Evolutionary conservation across 2,797 vertebrate genomes (phyloP).

Genomic region (Hapalemur alaotrensis): DNA sequence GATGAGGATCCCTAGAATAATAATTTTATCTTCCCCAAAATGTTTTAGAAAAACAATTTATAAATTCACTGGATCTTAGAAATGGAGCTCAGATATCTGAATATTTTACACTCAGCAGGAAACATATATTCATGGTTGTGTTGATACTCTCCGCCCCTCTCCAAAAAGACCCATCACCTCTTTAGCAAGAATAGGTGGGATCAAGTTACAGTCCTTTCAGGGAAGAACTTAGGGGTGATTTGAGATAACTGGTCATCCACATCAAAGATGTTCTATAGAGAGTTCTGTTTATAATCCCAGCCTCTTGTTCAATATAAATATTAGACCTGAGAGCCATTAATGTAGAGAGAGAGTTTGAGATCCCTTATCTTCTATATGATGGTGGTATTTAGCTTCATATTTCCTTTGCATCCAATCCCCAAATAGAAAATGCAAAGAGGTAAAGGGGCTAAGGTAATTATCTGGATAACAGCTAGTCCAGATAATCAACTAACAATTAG

Average conservation of each 20-base stretch:
- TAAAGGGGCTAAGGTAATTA: neutral
- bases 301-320: conserved; percentile 4
- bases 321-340: neutral
- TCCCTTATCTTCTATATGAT: neutral
- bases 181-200: neutral
- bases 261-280: neutral
- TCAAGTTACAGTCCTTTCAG: neutral
- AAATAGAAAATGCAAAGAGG: conserved; percentile 30
- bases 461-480: neutral
- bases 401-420: neutral
- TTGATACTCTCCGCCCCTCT: neutral
- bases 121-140: neutral
- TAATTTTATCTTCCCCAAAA: neutral
- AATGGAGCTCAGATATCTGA: neutral
- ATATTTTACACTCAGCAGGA: neutral
- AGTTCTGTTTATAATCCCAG: conserved; percentile 29
- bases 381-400: conserved; percentile 7
- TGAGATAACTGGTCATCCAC: neutral
- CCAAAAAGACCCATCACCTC: neutral
- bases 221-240: neutral
- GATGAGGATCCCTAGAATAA: neutral
- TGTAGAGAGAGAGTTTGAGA: neutral
- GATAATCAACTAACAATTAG: neutral
- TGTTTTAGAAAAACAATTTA: conserved; percentile 19
- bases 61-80: neutral